These are phyloP conservation scores for Timema podura DNA, from an alignment of 2,888 invertebrate species.

Conservation along the genomic window DNA sequence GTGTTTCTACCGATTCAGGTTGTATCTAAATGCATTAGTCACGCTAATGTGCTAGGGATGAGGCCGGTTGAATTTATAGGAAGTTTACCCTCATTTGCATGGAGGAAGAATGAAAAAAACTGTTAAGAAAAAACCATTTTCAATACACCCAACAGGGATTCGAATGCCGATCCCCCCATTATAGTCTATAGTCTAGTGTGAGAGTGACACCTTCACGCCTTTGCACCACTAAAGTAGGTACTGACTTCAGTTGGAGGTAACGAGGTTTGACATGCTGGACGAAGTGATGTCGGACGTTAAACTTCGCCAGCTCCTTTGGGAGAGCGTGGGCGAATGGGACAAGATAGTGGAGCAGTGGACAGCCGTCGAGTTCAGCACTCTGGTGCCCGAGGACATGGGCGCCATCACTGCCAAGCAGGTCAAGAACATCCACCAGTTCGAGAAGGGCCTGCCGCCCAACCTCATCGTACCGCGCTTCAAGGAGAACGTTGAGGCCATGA, in stretches of 20 bases:
- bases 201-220: too few relatives aligned
- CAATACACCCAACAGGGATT: too few relatives aligned
- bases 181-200: too few relatives aligned
- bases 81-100: too few relatives aligned
- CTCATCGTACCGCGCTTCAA: slow-evolving; percentile 73
- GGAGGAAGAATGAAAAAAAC: too few relatives aligned
- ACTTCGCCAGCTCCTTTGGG: slow-evolving; percentile 76
- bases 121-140: too few relatives aligned
- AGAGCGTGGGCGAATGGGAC: slow-evolving; percentile 71
- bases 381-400: slow-evolving; percentile 72
- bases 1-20: too few relatives aligned
- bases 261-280: slow-evolving; percentile 75
- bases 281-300: slow-evolving; percentile 75
- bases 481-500: slow-evolving; percentile 71
- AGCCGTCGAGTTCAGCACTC: slow-evolving; percentile 54
- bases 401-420: slow-evolving; percentile 60
- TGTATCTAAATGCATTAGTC: too few relatives aligned
- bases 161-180: too few relatives aligned
- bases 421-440: slow-evolving; percentile 71
- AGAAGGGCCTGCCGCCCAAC: slow-evolving; percentile 79
- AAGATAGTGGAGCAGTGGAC: slow-evolving; percentile 64
- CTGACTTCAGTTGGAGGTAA: slow-evolving; percentile 78
- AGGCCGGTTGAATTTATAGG: too few relatives aligned
- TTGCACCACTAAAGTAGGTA: too few relatives aligned
- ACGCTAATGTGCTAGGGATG: too few relatives aligned